Evolutionary conservation across 2,888 invertebrate genomes (phyloP), one percentile per base, ranked within the genome.

Genomic region (Xiphydria camelus): DNA sequence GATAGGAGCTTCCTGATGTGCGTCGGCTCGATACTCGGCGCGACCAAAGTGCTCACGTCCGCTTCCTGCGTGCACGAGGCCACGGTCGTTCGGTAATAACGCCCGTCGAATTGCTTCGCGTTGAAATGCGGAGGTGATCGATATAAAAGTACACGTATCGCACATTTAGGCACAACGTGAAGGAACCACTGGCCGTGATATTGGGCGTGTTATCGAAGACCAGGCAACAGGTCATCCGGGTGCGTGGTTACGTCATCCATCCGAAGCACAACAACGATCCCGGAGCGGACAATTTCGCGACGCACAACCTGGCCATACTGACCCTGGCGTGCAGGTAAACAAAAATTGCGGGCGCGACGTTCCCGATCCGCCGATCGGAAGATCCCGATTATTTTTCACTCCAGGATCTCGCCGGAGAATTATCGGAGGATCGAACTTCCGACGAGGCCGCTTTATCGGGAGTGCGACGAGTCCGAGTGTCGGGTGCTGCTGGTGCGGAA

Each of bases 11-110:
- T 57, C 44, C 41, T 64, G 31, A 62, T 62, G 59, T 60, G 67
- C 48, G 47, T 44, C 4, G 64, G 58, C 31, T 62, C 63, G 23
- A 64, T 65, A 47, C 29, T 66, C 38, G 51, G 47, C 34, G 46
- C 49, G 19, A 51, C 51, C 49, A 54, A 50, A 40, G 55, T 68
- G 18, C 47, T 61, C 15, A 66, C 65, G 45, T 63, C 66, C 37
- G 64, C 65, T 36, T 51, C 56, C 46, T 65, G 64, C 44, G 29
- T 64, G 17, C 57, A 53, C 35, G 53, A 61, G 45, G 60, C 57
- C 6, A 55, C 52, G 35, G 49, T 55, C 47, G 57, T 65, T 37
- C 61, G 57, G 61, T 59, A 46, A n/a, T n/a, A n/a, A n/a, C n/a
- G n/a, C n/a, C n/a, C 26, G 42, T 50, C 37, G 15, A 15, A 34